A percentile compares a stretch with the other conserved stretches of the same genome.
phyloP scores from a whole-genome alignment of 2,797 vertebrate species.

The Molossus molossus region DNA sequence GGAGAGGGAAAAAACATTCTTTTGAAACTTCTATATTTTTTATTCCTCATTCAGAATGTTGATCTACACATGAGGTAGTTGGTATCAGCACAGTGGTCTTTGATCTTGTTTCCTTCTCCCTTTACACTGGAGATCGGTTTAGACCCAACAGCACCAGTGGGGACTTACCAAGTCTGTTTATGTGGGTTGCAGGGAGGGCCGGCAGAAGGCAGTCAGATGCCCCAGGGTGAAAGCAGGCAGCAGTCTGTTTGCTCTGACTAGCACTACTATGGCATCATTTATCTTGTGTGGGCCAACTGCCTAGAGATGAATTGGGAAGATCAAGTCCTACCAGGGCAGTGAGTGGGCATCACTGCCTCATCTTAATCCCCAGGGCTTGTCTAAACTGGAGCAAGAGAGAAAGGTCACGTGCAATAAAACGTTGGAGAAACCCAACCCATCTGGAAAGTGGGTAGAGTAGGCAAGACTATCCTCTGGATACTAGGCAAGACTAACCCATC shows the following conservation, averaged over 20 bases:
- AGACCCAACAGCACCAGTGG: not conserved
- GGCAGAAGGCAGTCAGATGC: not conserved
- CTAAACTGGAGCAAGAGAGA: not conserved
- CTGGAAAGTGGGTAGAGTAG: not conserved
- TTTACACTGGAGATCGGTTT: not conserved
- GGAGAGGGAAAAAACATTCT: not conserved
- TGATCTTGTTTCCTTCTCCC: not conserved
- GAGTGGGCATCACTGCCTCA: rapidly evolving
- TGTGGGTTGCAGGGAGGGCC: rapidly evolving
- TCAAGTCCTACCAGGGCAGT: not conserved
- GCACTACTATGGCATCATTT: not conserved
- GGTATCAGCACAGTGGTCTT: not conserved
- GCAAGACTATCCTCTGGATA: not conserved
- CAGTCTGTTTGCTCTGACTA: rapidly evolving
- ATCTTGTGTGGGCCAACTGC: no score
- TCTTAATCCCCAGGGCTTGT: not conserved
- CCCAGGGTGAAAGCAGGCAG: not conserved
- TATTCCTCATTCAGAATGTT: not conserved
- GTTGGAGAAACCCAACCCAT: not conserved
- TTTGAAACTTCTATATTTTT: not conserved
- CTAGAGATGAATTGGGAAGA: not conserved
- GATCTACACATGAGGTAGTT: not conserved
- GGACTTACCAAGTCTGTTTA: not conserved
- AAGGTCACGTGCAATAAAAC: not conserved
- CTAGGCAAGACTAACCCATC: no score